Base-by-base conservation (phyloP, 2,888 invertebrate genomes). In the Stegana nigrithorax region DNA sequence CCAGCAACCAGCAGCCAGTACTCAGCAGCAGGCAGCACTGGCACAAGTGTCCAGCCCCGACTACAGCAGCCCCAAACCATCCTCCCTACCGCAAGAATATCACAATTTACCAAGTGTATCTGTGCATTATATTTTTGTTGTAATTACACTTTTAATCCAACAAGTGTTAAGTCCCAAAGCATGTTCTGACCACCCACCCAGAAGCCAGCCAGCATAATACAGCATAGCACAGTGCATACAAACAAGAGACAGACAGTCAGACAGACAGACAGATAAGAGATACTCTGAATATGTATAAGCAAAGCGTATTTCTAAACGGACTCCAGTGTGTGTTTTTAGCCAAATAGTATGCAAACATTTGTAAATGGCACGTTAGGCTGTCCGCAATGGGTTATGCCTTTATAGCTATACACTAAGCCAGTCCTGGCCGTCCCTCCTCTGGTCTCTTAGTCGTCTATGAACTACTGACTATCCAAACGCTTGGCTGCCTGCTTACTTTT, bases 91-190 rank as follows among this genome's bases (percentile, higher is more conserved):
- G n/a, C n/a, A n/a, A n/a, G n/a, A 19, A 23, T 12, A 47, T 23
- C 10, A 10, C 7, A 23, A 23, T 4, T 4, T 23, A n/a, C 12
- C 25, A 6, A n/a, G 1, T 47, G 47, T 47, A 47, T 47, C 25
- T 47, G 47, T 47, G 21, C n/a, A n/a, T 47, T 47, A 12, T 47
- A 57, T 68, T 78, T 77, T 73, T 73, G 68, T 70, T 80, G 73
- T 77, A 79, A 79, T 78, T 80, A 79, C 80, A 69, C 68, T 68
- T 75, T 75, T 73, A 73, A 73, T 77, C 72, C 73, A 75, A 75
- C 79, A 78, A 80, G 73, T 80, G 75, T 73, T 73, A 69, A 64
- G 66, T 62, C 72, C 59, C 63, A 59, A 42, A 60, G 56, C 32
- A 32, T 55, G 53, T 55, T n/a, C 12, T 14, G 55, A 21, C 10